Percentiles rank a stretch among this genome's conserved stretches.
Conservation (phyloP, 2,888 invertebrate genomes). For the Cryptophagus acutangulus region DNA sequence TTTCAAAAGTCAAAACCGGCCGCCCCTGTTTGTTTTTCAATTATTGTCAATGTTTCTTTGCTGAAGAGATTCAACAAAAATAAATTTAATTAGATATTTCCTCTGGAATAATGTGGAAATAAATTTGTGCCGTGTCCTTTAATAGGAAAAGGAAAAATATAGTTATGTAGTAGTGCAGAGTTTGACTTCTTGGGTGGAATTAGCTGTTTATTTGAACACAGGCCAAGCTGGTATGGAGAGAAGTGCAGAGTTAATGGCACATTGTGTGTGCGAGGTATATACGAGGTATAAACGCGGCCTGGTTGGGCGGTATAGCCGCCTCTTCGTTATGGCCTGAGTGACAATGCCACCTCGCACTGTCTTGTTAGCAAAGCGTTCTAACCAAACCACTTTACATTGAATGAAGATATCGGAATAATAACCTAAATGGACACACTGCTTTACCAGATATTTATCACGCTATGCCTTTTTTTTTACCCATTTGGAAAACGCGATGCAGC, state of each 20-base stretch:
- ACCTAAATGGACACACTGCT: conserved; percentile 43
- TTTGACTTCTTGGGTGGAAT: too few relatives aligned
- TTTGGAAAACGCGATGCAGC: conserved; percentile 24
- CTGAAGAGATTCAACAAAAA: too few relatives aligned
- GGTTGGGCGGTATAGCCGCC: conserved; percentile 42
- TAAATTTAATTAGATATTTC: too few relatives aligned
- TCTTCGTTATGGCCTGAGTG: conserved; percentile 47
- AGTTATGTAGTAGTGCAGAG: too few relatives aligned
- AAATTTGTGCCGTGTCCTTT: too few relatives aligned
- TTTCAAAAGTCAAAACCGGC: conserved; percentile 41
- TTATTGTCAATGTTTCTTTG: conserved; percentile 35
- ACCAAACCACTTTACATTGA: conserved; percentile 47
- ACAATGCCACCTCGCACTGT: conserved; percentile 49
- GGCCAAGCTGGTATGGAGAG: too few relatives aligned
- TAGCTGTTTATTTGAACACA: too few relatives aligned
- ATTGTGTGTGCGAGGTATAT: conserved; percentile 57
- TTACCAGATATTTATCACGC: conserved; percentile 34
- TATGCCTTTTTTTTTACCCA: conserved; percentile 5
- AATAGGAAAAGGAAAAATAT: too few relatives aligned
- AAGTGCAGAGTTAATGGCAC: conserved; percentile 47
- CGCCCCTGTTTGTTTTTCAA: conserved; percentile 42
- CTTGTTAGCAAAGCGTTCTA: conserved; percentile 45
- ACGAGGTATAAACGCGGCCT: conserved; percentile 36
- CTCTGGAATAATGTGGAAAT: too few relatives aligned
- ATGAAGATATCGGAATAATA: conserved; percentile 50